Evolutionary conservation across 2,113 vertebrate species (phyloP).

Genomic region (Ammospiza nelsoni): DNA sequence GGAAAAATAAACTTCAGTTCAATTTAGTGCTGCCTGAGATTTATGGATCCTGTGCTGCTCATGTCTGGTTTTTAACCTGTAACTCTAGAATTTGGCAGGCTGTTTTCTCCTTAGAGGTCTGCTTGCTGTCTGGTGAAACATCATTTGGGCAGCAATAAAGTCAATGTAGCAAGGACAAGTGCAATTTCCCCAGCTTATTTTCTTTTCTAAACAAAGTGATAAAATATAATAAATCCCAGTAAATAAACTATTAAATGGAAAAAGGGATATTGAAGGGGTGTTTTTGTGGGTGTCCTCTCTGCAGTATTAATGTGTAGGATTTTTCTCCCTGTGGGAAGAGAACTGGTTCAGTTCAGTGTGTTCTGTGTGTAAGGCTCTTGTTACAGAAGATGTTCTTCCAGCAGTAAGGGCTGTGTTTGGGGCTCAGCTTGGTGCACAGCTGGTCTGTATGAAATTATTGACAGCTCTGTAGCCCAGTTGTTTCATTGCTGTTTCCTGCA

Average conservation of each 20-base stretch:
- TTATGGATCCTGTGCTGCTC: conserved; percentile 48
- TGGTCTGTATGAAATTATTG: neutral
- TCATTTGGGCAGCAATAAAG: neutral
- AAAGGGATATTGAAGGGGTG: neutral
- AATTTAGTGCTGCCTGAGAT: conserved; percentile 41
- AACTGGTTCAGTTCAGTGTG: neutral
- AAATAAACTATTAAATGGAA: neutral
- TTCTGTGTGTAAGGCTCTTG: neutral
- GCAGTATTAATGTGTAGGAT: neutral
- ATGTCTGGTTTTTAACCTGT: conserved; percentile 10
- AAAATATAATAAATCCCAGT: neutral
- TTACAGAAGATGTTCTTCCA: neutral
- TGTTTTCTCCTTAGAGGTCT: neutral
- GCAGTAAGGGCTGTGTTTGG: neutral
- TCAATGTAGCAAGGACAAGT: neutral
- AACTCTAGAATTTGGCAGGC: conserved; percentile 29
- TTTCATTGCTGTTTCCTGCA: conserved; percentile 29
- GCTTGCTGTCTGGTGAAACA: neutral
- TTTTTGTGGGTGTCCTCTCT: neutral
- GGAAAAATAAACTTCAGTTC: conserved; percentile 9
- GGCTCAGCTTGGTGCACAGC: neutral
- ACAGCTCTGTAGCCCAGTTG: conserved; percentile 27
- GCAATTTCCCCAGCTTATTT: neutral
- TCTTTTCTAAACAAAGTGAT: neutral
- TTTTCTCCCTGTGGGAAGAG: neutral